Evolutionary conservation across 2,797 vertebrate genomes (phyloP).

Genomic region (Choloepus didactylus): DNA sequence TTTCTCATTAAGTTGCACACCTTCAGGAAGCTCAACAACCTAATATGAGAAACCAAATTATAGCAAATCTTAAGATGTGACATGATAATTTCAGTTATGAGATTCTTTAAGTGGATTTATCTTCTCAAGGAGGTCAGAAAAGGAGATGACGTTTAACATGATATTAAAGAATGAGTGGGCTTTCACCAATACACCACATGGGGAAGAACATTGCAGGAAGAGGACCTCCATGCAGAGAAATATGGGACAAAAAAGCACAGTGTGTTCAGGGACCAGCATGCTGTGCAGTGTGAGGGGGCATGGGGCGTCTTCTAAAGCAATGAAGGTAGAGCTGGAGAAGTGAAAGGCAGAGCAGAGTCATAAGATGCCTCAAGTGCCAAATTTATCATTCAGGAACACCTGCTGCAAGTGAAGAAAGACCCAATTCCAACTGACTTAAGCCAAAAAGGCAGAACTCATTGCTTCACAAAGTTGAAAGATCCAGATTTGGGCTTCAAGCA

Average conservation of each 20-base stretch:
- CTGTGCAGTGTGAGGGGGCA: neutral
- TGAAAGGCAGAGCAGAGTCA: accelerated
- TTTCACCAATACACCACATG: neutral
- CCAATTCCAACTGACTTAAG: neutral
- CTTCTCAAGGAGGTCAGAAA: neutral
- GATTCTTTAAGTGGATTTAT: neutral
- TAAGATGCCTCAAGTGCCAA: neutral
- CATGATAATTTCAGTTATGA: neutral
- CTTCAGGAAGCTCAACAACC: neutral
- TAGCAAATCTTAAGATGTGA: neutral
- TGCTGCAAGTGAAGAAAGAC: neutral
- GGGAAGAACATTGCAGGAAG: neutral
- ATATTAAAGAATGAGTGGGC: neutral
- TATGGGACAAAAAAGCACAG: neutral
- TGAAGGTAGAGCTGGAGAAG: neutral
- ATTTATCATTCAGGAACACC: neutral
- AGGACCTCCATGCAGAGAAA: neutral
- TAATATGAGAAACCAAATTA: neutral
- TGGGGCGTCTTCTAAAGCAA: neutral
- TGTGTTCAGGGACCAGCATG: neutral
- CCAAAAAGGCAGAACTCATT: neutral
- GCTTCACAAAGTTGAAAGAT: conserved; percentile 4
- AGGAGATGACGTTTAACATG: neutral
- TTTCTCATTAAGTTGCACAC: neutral
- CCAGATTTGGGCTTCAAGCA: neutral